Evolutionary conservation across 2,888 invertebrate genomes (phyloP), one percentile per base, ranked within the genome.

Genomic region (Sesia bembeciformis): DNA sequence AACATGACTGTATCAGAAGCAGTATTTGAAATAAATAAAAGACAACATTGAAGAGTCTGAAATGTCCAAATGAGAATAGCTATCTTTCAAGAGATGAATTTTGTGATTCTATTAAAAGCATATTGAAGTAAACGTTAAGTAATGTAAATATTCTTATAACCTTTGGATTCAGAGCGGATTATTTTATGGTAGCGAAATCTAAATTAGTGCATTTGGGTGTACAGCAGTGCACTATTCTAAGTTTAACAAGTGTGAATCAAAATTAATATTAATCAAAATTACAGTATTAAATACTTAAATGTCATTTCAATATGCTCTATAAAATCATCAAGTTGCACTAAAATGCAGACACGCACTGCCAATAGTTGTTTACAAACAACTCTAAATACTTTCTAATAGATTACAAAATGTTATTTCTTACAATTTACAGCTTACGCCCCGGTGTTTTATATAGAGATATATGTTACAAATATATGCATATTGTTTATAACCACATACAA

Each of bases 261-360:
- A 23, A 23, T 23, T 23, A 23, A 23, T 23, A 23, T 43, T 7
- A 43, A 7, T 7, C 42, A 42, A 42, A 4, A n/a, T 43, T n/a
- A 8, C 6, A n/a, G 8, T 43, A 43, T 4, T 3, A 42, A 5
- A 42, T 7, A 43, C 8, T 43, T 43, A 23, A 23, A 23, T 23
- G 23, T 81, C 81, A 86, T 68, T 82, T 86, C 88, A 88, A 89
- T 89, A 89, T 88, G 89, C 89, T 88, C 86, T 72, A 61, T 51
- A 57, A 60, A 66, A 71, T 71, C 72, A 73, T 78, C 82, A 83
- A 87, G 75, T 89, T 90, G 90, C 90, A 89, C 90, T 90, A 90
- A 90, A 84, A 90, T 90, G 90, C 90, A 90, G 90, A 90, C 90
- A 90, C 90, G 85, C 85, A 89, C 86, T 88, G 88, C 88, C 85